These are phyloP conservation scores for Calypte anna DNA, from an alignment of 2,113 vertebrate genomes.

Conservation along the genomic window DNA sequence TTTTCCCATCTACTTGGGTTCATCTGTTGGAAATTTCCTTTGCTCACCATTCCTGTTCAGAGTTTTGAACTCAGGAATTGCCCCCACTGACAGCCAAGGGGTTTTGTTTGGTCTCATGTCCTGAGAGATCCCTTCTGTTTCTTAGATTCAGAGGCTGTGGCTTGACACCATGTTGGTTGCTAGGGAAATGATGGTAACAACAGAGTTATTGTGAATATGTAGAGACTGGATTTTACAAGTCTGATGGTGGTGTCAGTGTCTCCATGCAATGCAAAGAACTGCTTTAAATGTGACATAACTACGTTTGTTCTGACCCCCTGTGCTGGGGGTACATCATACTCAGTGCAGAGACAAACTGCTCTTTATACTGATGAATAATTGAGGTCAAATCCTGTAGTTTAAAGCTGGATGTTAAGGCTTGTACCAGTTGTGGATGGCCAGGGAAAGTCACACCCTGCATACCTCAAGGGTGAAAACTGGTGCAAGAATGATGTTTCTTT, in stretches of 20 bases:
- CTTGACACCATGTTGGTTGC: background rate
- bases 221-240: background rate
- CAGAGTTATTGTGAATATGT: background rate
- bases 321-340: rapidly evolving
- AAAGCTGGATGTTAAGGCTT: background rate
- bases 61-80: background rate
- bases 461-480: background rate
- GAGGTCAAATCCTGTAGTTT: rapidly evolving
- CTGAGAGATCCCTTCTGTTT: background rate
- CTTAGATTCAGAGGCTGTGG: background rate
- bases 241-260: background rate
- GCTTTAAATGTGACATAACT: background rate
- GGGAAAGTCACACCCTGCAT: background rate
- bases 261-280: background rate
- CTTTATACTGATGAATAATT: background rate
- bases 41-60: background rate
- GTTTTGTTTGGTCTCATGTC: background rate
- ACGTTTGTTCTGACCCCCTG: rapidly evolving
- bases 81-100: rapidly evolving
- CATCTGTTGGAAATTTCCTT: background rate
- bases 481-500: background rate
- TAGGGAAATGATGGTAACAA: background rate
- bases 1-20: background rate
- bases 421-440: rapidly evolving
- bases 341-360: rapidly evolving